Base-by-base conservation (phyloP, 1,140 invertebrate species). In the Archegozetes longisetosus region DNA sequence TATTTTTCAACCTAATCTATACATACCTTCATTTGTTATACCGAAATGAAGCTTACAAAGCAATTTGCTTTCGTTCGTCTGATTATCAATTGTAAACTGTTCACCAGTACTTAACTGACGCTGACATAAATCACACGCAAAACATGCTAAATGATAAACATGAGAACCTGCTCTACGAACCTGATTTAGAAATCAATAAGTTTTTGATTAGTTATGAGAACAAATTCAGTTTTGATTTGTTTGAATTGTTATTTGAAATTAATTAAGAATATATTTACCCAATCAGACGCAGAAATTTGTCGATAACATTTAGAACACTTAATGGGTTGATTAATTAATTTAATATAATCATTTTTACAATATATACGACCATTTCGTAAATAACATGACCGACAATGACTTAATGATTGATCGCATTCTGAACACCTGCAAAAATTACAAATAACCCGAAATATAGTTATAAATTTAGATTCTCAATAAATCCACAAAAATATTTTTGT, bases 101-200 rank as follows among this genome's bases (percentile, higher is more conserved):
- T 98, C 95, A 0, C 93, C 93, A 0, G 93, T 98, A 48, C 86
- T 91, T 29, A 98, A 76, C 73, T 98, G 95, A 26, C 94, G 78
- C 66, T 94, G 93, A 73, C 95, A 98, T 47, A 87, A 85, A 71
- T 97, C 90, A 71, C 95, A 98, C 6, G 92, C 88, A 74, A 98
- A 98, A 76, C 95, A 98, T 2, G 95, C 94, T 69, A 98, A 76
- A 73, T 98, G 95, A 74, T 96, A 98, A 20, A 98, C 87, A 70
- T 89, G 83, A 65, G 92, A 85, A 52, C 86, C 77, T 9, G 94
- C 93, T 70, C 90, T 82, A 59, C 95, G 77, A 27, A 61, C 48
- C 55, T 58, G 26, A 24, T 4, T 12, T n/a, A n/a, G n/a, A 23
- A 50, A 20, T n/a, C 14, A 50, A 4, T n/a, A 50, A 12, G 23